Evolutionary conservation across 2,113 vertebrate species (phyloP).

Genomic region (Bungarus multicinctus): DNA sequence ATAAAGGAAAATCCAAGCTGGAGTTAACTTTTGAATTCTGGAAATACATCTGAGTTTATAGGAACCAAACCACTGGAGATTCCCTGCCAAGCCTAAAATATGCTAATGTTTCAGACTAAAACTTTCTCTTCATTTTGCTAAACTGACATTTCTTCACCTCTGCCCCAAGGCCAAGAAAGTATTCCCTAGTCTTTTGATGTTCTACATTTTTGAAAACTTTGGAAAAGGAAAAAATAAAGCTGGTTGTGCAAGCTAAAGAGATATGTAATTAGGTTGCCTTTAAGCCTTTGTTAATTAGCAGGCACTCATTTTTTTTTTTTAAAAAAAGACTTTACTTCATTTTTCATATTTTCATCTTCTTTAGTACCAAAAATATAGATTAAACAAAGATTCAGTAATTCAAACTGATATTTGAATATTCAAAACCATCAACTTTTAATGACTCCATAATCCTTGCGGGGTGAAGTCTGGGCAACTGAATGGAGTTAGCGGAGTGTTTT

Average conservation of each 20-base stretch:
- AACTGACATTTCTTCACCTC: constrained; percentile 38
- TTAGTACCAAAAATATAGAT: not conserved
- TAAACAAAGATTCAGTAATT: not conserved
- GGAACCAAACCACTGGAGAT: not conserved
- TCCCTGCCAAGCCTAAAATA: not conserved
- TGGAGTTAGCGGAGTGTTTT: too few relatives aligned
- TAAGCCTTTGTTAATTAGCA: constrained; percentile 3
- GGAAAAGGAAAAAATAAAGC: constrained; percentile 13
- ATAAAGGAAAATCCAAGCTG: not conserved
- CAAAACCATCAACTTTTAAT: too few relatives aligned
- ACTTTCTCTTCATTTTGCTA: not conserved
- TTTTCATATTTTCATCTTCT: not conserved
- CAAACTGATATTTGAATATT: not conserved
- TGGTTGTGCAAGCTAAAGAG: constrained; percentile 11
- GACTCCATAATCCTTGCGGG: too few relatives aligned
- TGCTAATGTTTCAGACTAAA: constrained; percentile 16
- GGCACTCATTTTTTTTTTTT: not conserved
- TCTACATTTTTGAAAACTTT: constrained; percentile 50
- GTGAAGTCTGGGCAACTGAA: too few relatives aligned
- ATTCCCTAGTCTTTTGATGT: constrained; percentile 31
- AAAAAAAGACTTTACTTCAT: not conserved
- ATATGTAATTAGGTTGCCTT: constrained; percentile 42
- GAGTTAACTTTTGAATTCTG: constrained; percentile 2
- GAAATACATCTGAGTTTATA: constrained; percentile 7
- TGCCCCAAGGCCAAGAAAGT: constrained; percentile 27